Evolutionary conservation across 2,797 vertebrate genomes (phyloP).

Genomic region (Muraenolepis orangiensis): DNA sequence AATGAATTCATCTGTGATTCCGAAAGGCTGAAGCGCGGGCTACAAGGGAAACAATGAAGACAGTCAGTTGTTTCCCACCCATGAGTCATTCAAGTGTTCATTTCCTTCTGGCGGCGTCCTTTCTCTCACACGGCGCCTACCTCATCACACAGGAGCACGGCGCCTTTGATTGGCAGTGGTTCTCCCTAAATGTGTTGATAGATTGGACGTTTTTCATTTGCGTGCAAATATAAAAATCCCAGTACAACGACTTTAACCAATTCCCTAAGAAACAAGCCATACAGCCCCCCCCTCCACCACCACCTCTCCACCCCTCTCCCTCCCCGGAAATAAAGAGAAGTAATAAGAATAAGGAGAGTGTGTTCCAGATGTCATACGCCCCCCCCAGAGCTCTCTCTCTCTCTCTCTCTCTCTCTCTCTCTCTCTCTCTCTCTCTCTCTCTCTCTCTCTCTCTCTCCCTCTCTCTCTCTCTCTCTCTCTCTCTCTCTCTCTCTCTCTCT

Average conservation of each 20-base stretch:
- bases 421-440: neutral
- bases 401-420: neutral
- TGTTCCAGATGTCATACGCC: conserved; percentile 53
- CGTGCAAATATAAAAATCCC: conserved; percentile 47
- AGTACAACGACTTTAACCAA: conserved; percentile 26
- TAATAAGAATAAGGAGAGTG: conserved; percentile 30
- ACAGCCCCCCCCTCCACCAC: no score
- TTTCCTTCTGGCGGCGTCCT: neutral
- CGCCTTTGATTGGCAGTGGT: neutral
- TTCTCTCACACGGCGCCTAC: no score
- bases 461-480: neutral
- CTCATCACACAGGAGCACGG: neutral
- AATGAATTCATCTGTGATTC: neutral
- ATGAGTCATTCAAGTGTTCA: neutral
- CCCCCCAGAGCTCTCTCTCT: conserved; percentile 8
- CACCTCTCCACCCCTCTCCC: neutral
- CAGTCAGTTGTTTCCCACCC: neutral
- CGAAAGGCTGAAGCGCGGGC: neutral
- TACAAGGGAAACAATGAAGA: neutral
- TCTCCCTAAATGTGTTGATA: conserved; percentile 44
- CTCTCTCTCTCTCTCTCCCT: neutral
- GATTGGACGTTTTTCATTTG: conserved; percentile 61
- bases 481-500: neutral
- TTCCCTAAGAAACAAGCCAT: conserved; percentile 62
- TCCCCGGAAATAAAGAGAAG: conserved; percentile 9